Evolutionary conservation across 2,797 vertebrate species (phyloP), one percentile per base, ranked within the genome.

Genomic region (Melanotaenia trifasciata): DNA sequence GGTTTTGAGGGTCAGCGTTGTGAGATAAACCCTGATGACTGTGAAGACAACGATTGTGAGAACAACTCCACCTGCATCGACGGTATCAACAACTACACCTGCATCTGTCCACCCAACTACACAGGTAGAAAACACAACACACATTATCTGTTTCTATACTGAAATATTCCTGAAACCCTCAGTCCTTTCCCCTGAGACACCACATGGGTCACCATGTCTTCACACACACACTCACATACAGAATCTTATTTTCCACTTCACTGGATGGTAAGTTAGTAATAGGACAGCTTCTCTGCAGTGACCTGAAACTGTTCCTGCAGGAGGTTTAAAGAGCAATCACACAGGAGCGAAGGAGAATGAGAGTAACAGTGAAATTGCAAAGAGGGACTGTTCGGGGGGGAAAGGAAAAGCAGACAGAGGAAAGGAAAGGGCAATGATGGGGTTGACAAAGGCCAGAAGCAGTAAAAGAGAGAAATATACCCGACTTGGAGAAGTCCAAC

Each of bases 11-110:
- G 98, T 33, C 94, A 93, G 45, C 94, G 93, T 20, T 99, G 98
- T 86, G 97, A 98, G 90, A 84, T 96, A 64, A 98, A 99, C 90
- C 95, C 97, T 2, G 96, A 99, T 1, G 98, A 99, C 88, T 99
- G 98, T 5, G 97, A 99, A 83, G 97, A 99, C 92, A 98, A 99
- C 0, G 97, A 99, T 92, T 99, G 98, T 0, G 98, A 99, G 88
- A 99, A 99, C 93, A 98, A 98, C 71, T 95, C 98, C 70, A 99
- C 98, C 0, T 99, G 98, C 35, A 88, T 97, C 45, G 98, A 99
- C 1, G 97, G 98, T 36, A 91, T 98, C 93, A 97, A 99, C 94
- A 99, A 98, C 94, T 99, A 98, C 26, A 96, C 94, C 68, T 99
- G 98, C 56, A 58, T 98, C 78, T 99, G 98, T 72, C 96, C 95